Conservation (phyloP, 1,140 invertebrate species). For the Conus betulinus region DNA sequence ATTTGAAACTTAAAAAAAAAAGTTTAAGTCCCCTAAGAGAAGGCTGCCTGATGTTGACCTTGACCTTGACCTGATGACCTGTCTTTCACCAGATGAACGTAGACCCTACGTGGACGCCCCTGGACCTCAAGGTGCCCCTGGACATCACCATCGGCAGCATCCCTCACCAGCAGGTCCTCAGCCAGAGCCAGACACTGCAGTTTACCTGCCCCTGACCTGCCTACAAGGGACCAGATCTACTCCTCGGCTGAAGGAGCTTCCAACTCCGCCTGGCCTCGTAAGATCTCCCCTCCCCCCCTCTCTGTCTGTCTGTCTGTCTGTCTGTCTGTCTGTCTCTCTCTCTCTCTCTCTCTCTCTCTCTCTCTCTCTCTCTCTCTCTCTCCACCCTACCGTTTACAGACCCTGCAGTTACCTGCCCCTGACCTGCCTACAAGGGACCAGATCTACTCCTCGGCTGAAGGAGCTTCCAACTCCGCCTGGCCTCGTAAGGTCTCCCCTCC, state of each 20-base stretch:
- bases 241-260: neutral
- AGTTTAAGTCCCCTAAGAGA: too few relatives aligned
- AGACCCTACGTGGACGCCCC: neutral
- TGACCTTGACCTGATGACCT: too few relatives aligned
- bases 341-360: too few relatives aligned
- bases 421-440: neutral
- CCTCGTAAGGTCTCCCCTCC: neutral
- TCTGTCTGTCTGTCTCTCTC: too few relatives aligned
- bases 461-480: neutral
- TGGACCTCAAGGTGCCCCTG: slow-evolving; percentile 2
- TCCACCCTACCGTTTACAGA: too few relatives aligned
- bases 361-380: too few relatives aligned
- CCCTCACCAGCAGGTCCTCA: neutral
- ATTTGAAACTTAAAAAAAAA: too few relatives aligned
- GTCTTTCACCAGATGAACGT: neutral
- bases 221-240: neutral
- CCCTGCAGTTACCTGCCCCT: neutral
- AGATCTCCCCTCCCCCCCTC: neutral
- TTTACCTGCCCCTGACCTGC: neutral
- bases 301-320: too few relatives aligned
- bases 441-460: neutral
- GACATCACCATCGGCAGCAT: neutral
- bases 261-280: neutral
- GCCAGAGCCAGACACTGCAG: neutral
- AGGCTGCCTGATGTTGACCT: too few relatives aligned